A percentile compares a stretch with the other conserved stretches of the same genome.
phyloP scores from a whole-genome alignment of 2,888 invertebrate species.

The Antheraea assamensis region DNA sequence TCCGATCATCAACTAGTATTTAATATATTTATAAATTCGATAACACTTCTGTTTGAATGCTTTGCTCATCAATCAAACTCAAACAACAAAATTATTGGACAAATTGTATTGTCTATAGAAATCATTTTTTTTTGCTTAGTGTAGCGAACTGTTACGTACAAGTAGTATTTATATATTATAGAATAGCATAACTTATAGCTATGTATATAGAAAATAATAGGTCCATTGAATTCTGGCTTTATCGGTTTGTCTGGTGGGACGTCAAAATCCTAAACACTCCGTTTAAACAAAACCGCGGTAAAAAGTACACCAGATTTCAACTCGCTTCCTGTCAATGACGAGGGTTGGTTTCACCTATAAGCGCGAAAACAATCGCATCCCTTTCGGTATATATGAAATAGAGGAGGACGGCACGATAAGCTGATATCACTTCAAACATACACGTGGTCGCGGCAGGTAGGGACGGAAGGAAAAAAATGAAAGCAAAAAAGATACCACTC shows the following conservation, averaged over 20 bases:
- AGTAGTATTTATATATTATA: background rate
- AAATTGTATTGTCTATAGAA: no score
- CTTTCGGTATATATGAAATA: constrained; percentile 42
- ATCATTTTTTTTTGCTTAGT: no score
- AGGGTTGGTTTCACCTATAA: constrained; percentile 55
- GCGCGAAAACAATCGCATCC: constrained; percentile 59
- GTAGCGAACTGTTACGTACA: no score
- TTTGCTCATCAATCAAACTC: no score
- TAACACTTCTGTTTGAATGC: no score
- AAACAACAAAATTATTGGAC: no score
- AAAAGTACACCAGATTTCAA: constrained; percentile 79
- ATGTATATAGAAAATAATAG: constrained; percentile 64
- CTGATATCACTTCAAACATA: constrained; percentile 59
- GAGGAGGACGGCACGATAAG: constrained; percentile 41
- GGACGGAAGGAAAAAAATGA: constrained; percentile 72
- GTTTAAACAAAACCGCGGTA: constrained; percentile 68
- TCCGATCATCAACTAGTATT: no score
- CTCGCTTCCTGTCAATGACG: constrained; percentile 73
- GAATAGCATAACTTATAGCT: background rate
- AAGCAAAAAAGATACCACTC: constrained; percentile 68
- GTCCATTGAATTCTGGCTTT: constrained; percentile 54
- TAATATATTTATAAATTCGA: no score
- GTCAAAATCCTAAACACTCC: constrained; percentile 64
- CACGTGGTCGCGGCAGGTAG: constrained; percentile 75
- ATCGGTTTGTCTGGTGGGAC: constrained; percentile 66